Percentiles rank a stretch among this genome's conserved stretches.
Conservation (phyloP, 2,113 vertebrate genomes). For the Probosciger aterrimus region DNA sequence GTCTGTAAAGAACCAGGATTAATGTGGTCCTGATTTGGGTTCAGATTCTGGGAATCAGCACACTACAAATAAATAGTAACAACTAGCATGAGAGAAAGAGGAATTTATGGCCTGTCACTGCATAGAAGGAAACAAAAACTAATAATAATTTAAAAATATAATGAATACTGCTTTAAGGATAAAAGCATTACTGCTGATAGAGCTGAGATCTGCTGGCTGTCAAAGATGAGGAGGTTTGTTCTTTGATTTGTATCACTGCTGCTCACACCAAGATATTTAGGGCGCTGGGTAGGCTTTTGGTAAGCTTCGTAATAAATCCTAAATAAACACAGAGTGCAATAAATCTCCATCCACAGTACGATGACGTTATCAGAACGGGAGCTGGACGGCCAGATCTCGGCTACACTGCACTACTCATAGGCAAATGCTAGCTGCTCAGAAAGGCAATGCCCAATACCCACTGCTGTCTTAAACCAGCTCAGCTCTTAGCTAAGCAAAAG, state of each 20-base stretch:
- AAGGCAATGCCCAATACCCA: neutral
- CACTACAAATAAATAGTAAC: neutral
- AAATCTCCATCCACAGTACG: neutral
- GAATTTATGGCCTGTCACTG: neutral
- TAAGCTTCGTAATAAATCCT: neutral
- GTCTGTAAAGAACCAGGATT: neutral
- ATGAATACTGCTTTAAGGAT: neutral
- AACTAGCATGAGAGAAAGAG: neutral
- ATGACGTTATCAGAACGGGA: neutral
- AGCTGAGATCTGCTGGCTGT: neutral
- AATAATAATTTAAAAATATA: neutral
- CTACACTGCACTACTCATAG: fast-evolving
- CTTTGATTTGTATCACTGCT: neutral
- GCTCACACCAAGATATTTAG: neutral
- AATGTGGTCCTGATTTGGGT: neutral
- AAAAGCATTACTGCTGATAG: neutral
- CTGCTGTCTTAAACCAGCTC: neutral
- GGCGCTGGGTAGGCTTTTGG: neutral
- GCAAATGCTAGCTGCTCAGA: neutral
- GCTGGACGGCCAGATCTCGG: neutral
- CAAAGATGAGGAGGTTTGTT: neutral
- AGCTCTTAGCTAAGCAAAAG: fast-evolving
- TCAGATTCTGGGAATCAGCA: neutral
- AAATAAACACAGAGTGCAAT: neutral
- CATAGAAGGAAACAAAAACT: neutral